These are phyloP conservation scores for Zootermopsis nevadensis DNA, from an alignment of 2,888 invertebrate species.

Conservation along the genomic window DNA sequence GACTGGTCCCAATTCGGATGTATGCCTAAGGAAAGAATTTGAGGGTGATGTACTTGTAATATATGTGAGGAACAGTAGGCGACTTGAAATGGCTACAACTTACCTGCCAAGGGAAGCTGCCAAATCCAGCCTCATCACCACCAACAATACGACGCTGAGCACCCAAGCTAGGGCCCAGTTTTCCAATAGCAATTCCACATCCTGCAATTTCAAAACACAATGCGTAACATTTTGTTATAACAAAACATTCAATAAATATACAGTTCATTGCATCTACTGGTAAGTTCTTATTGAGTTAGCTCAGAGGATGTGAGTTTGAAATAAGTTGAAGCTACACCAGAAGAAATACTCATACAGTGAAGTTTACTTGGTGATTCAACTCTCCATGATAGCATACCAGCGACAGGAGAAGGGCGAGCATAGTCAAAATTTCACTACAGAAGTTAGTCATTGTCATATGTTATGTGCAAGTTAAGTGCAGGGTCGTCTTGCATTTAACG, in stretches of 20 bases:
- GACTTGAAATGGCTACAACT: constrained; percentile 49
- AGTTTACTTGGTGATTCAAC: too few relatives aligned
- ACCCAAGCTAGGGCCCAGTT: constrained; percentile 70
- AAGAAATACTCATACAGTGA: background rate
- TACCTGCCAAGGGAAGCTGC: constrained; percentile 94
- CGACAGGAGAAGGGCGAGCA: constrained; percentile 35
- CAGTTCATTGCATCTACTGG: background rate
- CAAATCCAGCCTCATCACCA: constrained; percentile 93
- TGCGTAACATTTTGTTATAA: background rate
- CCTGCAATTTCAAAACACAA: constrained; percentile 68
- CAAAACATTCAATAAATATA: background rate
- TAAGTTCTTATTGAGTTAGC: background rate
- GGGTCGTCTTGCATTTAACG: too few relatives aligned
- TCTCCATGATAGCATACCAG: constrained; percentile 18
- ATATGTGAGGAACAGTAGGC: background rate
- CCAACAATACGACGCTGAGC: constrained; percentile 92
- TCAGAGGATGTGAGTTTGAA: background rate
- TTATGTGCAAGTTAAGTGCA: background rate
- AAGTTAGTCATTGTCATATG: constrained; percentile 24
- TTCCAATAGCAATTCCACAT: constrained; percentile 87
- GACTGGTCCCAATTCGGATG: constrained; percentile 92
- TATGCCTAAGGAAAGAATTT: constrained; percentile 70
- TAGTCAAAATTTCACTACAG: background rate
- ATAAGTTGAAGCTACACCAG: background rate
- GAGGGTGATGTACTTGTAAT: background rate